Evolutionary conservation across 2,797 vertebrate genomes (phyloP).

Genomic region (Hippocampus kuda): DNA sequence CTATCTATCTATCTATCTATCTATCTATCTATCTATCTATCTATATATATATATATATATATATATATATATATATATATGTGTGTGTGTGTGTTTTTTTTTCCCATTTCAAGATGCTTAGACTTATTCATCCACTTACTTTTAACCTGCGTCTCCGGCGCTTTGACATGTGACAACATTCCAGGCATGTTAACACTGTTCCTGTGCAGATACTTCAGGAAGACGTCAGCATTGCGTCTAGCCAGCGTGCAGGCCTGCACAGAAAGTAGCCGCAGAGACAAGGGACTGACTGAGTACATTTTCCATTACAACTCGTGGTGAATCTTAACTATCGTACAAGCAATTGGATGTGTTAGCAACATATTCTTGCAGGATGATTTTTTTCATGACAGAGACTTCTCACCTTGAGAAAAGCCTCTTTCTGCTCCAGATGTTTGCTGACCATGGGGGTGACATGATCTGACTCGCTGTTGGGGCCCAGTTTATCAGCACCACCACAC

Average conservation of each 20-base stretch:
- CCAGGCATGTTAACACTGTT: slow-evolving; percentile 93
- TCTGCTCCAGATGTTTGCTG: slow-evolving; percentile 97
- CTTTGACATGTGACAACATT: slow-evolving; percentile 87
- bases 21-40: too few species aligned
- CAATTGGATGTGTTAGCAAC: neutral
- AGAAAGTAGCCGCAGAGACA: neutral
- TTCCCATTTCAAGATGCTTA: neutral
- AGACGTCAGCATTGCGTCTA: slow-evolving; percentile 85
- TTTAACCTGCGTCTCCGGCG: slow-evolving; percentile 90
- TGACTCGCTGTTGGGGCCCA: slow-evolving; percentile 92
- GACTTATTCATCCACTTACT: slow-evolving; percentile 66
- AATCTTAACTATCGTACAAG: neutral
- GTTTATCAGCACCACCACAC: slow-evolving; percentile 95
- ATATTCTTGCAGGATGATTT: too few species aligned
- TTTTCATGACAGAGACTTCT: neutral
- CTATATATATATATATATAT: too few species aligned
- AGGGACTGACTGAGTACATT: neutral
- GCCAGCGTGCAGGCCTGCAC: slow-evolving; percentile 82
- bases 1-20: too few species aligned
- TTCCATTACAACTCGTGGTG: neutral
- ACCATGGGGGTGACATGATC: slow-evolving; percentile 98
- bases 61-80: too few species aligned
- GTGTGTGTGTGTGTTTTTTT: too few species aligned
- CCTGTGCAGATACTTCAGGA: slow-evolving; percentile 88
- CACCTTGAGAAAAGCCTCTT: slow-evolving; percentile 97